phyloP scores from a whole-genome alignment of 2,888 invertebrate species.

The Phaonia tiefii region DNA sequence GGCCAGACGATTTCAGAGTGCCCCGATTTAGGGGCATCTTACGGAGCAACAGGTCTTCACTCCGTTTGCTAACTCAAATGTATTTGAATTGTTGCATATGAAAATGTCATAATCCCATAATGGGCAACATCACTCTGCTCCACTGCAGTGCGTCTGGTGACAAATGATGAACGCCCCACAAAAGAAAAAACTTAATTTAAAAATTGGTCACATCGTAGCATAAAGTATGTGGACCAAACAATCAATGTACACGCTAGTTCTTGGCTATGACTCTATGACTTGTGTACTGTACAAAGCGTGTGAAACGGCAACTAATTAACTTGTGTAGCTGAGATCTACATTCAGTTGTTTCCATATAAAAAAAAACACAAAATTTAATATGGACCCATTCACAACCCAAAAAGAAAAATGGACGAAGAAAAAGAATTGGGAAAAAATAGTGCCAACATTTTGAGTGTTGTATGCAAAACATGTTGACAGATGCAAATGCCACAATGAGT shows the following conservation, averaged over 20 bases:
- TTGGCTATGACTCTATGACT: slow-evolving; percentile 15
- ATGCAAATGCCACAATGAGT: slow-evolving; percentile 55
- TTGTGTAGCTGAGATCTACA: background rate
- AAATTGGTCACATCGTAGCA: slow-evolving; percentile 31
- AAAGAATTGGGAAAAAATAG: slow-evolving; percentile 16
- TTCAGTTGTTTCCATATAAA: background rate
- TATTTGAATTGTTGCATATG: background rate
- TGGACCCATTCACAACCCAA: slow-evolving; percentile 38
- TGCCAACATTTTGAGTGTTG: slow-evolving; percentile 64
- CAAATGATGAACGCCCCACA: slow-evolving; percentile 54
- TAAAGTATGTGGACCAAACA: slow-evolving; percentile 7
- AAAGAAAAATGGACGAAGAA: too few relatives aligned
- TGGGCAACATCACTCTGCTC: background rate
- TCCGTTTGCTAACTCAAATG: slow-evolving; percentile 11
- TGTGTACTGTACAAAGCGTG: slow-evolving; percentile 21
- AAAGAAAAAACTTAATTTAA: slow-evolving; percentile 31
- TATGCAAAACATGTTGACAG: slow-evolving; percentile 60
- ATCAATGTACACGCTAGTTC: background rate
- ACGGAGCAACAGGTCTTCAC: slow-evolving; percentile 52
- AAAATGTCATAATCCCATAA: slow-evolving; percentile 29
- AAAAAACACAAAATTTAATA: slow-evolving; percentile 52
- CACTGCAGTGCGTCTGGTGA: slow-evolving; percentile 8
- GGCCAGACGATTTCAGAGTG: background rate
- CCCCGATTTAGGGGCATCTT: background rate
- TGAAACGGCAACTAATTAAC: slow-evolving; percentile 46